Conservation (phyloP, 2,888 invertebrate genomes). For the Drosophila borborema region DNA sequence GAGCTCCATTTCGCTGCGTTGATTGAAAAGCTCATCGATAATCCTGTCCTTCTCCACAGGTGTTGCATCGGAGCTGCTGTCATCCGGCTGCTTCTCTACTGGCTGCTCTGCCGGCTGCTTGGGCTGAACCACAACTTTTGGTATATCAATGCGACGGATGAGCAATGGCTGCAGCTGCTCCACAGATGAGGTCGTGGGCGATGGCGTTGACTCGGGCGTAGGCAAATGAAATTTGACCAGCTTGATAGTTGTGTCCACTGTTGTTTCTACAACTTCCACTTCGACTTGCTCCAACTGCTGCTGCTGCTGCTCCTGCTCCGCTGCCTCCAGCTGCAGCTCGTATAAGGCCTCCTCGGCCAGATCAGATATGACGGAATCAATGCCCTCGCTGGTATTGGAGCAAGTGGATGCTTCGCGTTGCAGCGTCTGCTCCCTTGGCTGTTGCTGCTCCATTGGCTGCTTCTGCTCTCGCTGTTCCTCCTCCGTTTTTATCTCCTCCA, state of each 20-base stretch:
- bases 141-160: conserved; percentile 71
- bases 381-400: conserved; percentile 83
- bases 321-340: conserved; percentile 80
- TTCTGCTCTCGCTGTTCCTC: conserved; percentile 66
- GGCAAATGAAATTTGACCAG: conserved; percentile 65
- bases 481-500: conserved; percentile 78
- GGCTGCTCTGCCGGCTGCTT: conserved; percentile 25
- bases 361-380: conserved; percentile 83
- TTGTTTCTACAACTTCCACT: not conserved
- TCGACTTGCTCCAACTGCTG: conserved; percentile 31
- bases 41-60: conserved; percentile 80
- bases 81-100: not conserved
- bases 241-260: conserved; percentile 30
- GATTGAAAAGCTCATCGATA: conserved; percentile 79
- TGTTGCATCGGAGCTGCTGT: conserved; percentile 37
- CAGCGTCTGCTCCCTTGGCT: conserved; percentile 50
- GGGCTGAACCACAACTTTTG: conserved; percentile 57
- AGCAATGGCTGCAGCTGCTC: conserved; percentile 45
- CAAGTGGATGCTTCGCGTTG: conserved; percentile 74
- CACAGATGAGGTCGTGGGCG: not conserved
- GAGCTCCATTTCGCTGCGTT: conserved; percentile 51
- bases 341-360: conserved; percentile 81
- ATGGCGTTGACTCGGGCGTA: conserved; percentile 20
- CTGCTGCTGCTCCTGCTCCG: conserved; percentile 60
- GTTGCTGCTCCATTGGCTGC: conserved; percentile 51